phyloP scores from a whole-genome alignment of 2,113 vertebrate genomes.

The Aegypius monachus region DNA sequence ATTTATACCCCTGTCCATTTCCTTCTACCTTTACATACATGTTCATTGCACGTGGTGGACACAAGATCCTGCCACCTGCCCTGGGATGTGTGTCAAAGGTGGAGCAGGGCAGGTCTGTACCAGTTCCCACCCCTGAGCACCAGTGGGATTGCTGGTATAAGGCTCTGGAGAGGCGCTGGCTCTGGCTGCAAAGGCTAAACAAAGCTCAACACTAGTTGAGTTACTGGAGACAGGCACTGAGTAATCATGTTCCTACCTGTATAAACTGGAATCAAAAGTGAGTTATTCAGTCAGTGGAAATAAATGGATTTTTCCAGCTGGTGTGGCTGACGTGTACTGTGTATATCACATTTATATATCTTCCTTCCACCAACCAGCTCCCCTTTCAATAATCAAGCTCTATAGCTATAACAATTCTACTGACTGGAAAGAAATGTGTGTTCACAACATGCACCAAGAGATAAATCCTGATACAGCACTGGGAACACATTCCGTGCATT shows the following conservation, averaged over 20 bases:
- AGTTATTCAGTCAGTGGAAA: conserved; percentile 58
- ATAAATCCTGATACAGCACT: conserved; percentile 57
- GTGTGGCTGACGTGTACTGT: conserved; percentile 11
- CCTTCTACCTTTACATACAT: background rate
- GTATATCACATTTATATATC: conserved; percentile 60
- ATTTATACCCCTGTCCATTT: background rate
- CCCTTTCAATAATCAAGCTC: conserved; percentile 55
- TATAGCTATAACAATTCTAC: conserved; percentile 51
- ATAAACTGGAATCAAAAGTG: conserved; percentile 49
- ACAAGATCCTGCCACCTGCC: background rate
- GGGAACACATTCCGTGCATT: conserved; percentile 46
- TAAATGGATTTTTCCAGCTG: conserved; percentile 64
- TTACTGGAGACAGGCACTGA: background rate
- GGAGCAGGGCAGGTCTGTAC: background rate
- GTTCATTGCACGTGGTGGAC: background rate
- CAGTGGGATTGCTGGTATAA: background rate
- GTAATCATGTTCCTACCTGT: conserved; percentile 47
- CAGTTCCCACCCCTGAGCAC: fast-evolving
- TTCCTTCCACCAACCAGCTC: conserved; percentile 33
- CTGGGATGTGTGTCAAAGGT: background rate
- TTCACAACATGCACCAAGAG: conserved; percentile 50
- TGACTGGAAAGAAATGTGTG: conserved; percentile 64
- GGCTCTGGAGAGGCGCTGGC: background rate
- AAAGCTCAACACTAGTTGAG: background rate
- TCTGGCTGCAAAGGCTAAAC: background rate